Evolutionary conservation across 2,888 invertebrate genomes (phyloP).

Genomic region (Caenorhabditis sp.): DNA sequence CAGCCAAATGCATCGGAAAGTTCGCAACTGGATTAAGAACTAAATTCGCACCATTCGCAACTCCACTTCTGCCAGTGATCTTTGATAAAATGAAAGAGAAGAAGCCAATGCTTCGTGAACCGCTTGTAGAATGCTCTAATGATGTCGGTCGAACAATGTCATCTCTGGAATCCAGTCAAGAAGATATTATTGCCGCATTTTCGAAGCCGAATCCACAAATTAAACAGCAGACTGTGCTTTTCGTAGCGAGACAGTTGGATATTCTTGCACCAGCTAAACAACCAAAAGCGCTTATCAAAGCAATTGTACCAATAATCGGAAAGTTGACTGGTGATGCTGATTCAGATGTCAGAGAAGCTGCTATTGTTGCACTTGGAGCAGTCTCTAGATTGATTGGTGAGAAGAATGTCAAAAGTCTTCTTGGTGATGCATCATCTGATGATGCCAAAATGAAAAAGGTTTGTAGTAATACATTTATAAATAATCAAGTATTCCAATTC

Average conservation of each 20-base stretch:
- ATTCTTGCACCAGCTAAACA: slow-evolving; percentile 37
- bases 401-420: slow-evolving; percentile 84
- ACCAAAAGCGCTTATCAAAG: slow-evolving; percentile 73
- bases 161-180: slow-evolving; percentile 74
- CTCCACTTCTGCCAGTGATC: slow-evolving; percentile 75
- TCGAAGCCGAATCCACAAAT: slow-evolving; percentile 75
- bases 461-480: background rate
- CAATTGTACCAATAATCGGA: slow-evolving; percentile 64
- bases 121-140: slow-evolving; percentile 88
- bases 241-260: slow-evolving; percentile 51
- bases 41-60: slow-evolving; percentile 78
- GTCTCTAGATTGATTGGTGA: slow-evolving; percentile 92
- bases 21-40: slow-evolving; percentile 87
- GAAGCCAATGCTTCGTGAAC: slow-evolving; percentile 86
- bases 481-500: background rate
- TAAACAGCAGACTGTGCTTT: slow-evolving; percentile 71
- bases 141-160: slow-evolving; percentile 29
- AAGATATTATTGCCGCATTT: slow-evolving; percentile 85
- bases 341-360: slow-evolving; percentile 81
- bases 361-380: slow-evolving; percentile 91
- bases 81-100: slow-evolving; percentile 98
- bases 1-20: slow-evolving; percentile 83
- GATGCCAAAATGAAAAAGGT: slow-evolving; percentile 74
- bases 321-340: slow-evolving; percentile 53
- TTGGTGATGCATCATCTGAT: slow-evolving; percentile 82